Evolutionary conservation across 2,113 vertebrate genomes (phyloP).

Genomic region (Caracal caracal): DNA sequence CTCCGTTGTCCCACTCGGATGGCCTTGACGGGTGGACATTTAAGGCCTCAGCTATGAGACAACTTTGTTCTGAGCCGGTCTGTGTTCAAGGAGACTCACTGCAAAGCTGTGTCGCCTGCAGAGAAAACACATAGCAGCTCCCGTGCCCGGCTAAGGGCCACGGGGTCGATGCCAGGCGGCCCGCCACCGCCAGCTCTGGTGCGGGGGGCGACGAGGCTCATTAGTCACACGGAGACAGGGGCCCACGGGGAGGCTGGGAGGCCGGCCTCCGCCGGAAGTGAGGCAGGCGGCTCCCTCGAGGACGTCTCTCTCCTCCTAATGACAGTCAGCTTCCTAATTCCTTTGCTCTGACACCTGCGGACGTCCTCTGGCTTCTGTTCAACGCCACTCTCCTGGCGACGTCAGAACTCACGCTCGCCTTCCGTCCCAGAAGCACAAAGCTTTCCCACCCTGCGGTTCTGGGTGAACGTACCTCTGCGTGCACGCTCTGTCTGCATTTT

Average conservation of each 20-base stretch:
- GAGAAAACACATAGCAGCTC: slow-evolving; percentile 50
- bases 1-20: rapidly evolving
- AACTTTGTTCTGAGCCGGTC: not conserved
- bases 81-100: not conserved
- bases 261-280: not conserved
- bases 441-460: slow-evolving; percentile 9
- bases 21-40: not conserved
- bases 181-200: not conserved
- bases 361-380: slow-evolving; percentile 65
- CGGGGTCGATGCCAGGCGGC: slow-evolving; percentile 52
- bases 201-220: slow-evolving; percentile 48
- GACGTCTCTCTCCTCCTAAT: slow-evolving; percentile 66
- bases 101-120: not conserved
- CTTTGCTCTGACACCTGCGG: slow-evolving; percentile 72
- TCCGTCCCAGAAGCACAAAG: slow-evolving; percentile 13
- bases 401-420: slow-evolving; percentile 41
- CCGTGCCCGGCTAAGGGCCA: not conserved
- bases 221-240: slow-evolving; percentile 68
- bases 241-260: slow-evolving; percentile 55
- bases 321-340: slow-evolving; percentile 76
- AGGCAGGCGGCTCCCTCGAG: slow-evolving; percentile 69
- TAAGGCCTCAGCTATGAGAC: not conserved
- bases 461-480: not conserved
- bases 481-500: not conserved
- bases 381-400: slow-evolving; percentile 49